Conservation (phyloP, 2,797 vertebrate genomes). For the Xiphorhynchus erythropygius region DNA sequence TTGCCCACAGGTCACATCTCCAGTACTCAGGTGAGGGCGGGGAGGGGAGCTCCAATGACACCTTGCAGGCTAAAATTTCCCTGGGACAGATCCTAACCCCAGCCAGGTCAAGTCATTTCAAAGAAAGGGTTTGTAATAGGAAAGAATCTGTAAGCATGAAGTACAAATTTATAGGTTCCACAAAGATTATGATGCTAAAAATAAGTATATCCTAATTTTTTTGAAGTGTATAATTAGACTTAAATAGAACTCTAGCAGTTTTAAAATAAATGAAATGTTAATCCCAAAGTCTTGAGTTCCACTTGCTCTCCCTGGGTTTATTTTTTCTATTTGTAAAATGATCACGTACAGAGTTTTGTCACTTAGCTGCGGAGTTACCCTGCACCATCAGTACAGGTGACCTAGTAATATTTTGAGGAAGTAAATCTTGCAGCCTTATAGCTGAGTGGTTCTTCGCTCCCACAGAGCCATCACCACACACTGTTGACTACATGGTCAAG, state of each 20-base stretch:
- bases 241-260: background rate
- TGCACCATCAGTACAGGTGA: background rate
- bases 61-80: background rate
- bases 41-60: background rate
- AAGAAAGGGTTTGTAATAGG: background rate
- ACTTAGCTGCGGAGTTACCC: background rate
- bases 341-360: background rate
- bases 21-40: background rate
- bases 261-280: background rate
- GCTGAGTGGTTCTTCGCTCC: background rate
- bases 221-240: background rate
- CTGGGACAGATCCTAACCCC: background rate
- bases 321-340: background rate
- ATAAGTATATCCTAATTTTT: background rate
- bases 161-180: background rate
- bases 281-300: background rate
- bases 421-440: background rate
- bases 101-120: background rate
- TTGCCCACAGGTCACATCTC: background rate
- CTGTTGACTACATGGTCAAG: rapidly evolving
- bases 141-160: background rate
- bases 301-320: background rate
- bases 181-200: background rate
- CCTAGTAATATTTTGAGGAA: background rate
- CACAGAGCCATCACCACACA: background rate